phyloP scores from a whole-genome alignment of 1,140 invertebrate genomes.

The Lepeophtheirus salmonis region DNA sequence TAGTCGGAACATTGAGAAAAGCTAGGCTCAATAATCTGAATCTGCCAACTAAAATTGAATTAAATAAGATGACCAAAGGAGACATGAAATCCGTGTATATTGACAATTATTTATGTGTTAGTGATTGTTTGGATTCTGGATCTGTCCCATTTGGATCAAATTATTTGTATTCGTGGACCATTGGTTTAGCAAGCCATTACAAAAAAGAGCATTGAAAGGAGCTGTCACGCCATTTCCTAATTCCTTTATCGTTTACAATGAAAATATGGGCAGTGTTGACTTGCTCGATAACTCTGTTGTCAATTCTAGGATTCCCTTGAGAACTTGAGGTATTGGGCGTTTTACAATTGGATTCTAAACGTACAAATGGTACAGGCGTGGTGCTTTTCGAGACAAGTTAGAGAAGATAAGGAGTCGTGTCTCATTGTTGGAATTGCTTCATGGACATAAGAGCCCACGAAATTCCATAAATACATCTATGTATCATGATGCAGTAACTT shows the following conservation, averaged over 20 bases:
- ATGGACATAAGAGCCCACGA: too few relatives aligned
- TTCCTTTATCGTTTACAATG: not conserved
- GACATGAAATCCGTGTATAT: not conserved
- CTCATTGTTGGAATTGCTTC: not conserved
- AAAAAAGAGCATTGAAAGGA: not conserved
- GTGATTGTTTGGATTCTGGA: not conserved
- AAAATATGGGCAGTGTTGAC: not conserved
- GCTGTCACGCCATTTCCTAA: not conserved
- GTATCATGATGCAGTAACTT: too few relatives aligned
- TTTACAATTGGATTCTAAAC: not conserved
- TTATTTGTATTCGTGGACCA: not conserved
- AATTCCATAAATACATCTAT: too few relatives aligned
- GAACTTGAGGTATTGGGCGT: not conserved
- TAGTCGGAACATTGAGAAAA: not conserved
- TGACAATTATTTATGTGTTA: not conserved
- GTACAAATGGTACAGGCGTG: not conserved
- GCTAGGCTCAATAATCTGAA: not conserved
- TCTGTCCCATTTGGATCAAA: not conserved
- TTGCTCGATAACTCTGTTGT: not conserved
- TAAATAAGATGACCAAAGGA: not conserved
- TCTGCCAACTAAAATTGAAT: not conserved
- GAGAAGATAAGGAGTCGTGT: not conserved
- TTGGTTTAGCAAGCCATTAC: not conserved
- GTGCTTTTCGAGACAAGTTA: not conserved
- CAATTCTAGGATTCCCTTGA: not conserved